Evolutionary conservation across 2,888 invertebrate genomes (phyloP).

Genomic region (Diabrotica balteata): DNA sequence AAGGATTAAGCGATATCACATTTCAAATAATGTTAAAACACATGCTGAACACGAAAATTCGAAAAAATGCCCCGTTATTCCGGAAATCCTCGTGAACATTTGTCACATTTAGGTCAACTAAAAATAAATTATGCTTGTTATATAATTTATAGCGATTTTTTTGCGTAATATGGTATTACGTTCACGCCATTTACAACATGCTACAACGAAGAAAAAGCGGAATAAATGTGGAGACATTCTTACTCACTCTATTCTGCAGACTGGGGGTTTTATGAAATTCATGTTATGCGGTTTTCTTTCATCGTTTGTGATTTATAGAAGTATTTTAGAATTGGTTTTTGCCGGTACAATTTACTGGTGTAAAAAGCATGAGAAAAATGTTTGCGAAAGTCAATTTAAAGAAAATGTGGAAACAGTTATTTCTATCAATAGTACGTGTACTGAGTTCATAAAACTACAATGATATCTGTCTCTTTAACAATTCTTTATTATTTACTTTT

Average conservation of each 20-base stretch:
- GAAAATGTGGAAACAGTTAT: too few relatives aligned
- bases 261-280: neutral
- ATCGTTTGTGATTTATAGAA: neutral
- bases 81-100: slow-evolving; percentile 7
- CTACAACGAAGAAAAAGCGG: slow-evolving; percentile 8
- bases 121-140: slow-evolving; percentile 24
- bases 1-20: too few relatives aligned
- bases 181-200: slow-evolving; percentile 25
- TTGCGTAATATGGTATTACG: slow-evolving; percentile 16
- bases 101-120: slow-evolving; percentile 27
- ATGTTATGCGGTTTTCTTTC: neutral
- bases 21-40: too few relatives aligned
- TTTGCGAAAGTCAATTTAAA: too few relatives aligned
- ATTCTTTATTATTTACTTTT: too few relatives aligned
- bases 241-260: too few relatives aligned
- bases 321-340: neutral
- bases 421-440: too few relatives aligned
- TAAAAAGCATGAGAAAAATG: too few relatives aligned
- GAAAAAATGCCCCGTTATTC: slow-evolving; percentile 13
- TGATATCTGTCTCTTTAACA: too few relatives aligned
- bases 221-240: slow-evolving; percentile 3
- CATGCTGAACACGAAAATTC: too few relatives aligned
- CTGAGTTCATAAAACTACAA: too few relatives aligned
- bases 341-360: too few relatives aligned
- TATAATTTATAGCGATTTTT: slow-evolving; percentile 25